phyloP scores from a whole-genome alignment of 2,113 vertebrate genomes.

The Cinclus mexicanus region DNA sequence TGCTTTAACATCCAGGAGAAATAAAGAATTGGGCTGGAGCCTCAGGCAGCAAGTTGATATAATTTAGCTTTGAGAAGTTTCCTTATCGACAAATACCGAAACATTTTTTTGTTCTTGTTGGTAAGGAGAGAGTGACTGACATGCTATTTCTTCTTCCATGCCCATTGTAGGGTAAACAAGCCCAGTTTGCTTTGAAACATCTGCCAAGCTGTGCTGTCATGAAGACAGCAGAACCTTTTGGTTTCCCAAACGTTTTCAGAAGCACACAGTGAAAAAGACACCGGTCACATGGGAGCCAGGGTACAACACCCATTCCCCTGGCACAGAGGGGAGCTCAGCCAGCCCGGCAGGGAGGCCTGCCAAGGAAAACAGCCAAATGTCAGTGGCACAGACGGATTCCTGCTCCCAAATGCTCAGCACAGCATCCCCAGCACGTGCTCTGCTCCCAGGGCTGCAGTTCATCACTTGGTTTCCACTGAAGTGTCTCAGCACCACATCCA shows the following conservation, averaged over 20 bases:
- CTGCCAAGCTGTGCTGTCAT: not conserved
- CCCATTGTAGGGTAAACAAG: not conserved
- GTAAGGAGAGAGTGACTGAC: not conserved
- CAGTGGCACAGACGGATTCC: accelerated
- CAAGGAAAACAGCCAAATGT: not conserved
- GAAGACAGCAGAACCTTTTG: not conserved
- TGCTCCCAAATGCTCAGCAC: not conserved
- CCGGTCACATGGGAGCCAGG: accelerated
- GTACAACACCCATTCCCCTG: not conserved
- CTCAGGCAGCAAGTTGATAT: not conserved
- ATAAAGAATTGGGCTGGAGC: not conserved
- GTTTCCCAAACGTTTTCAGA: not conserved
- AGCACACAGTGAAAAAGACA: not conserved
- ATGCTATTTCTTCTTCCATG: not conserved
- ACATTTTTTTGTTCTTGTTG: not conserved
- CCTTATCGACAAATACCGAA: not conserved
- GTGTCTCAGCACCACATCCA: not conserved
- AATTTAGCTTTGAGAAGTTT: not conserved
- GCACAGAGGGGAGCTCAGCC: not conserved
- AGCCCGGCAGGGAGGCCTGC: not conserved
- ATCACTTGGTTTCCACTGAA: not conserved
- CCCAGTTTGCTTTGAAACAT: not conserved
- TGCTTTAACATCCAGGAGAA: not conserved
- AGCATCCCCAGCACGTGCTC: accelerated
- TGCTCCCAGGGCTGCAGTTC: not conserved